Evolutionary conservation across 2,113 vertebrate species (phyloP).

Genomic region (Forbesichthys agassizii): DNA sequence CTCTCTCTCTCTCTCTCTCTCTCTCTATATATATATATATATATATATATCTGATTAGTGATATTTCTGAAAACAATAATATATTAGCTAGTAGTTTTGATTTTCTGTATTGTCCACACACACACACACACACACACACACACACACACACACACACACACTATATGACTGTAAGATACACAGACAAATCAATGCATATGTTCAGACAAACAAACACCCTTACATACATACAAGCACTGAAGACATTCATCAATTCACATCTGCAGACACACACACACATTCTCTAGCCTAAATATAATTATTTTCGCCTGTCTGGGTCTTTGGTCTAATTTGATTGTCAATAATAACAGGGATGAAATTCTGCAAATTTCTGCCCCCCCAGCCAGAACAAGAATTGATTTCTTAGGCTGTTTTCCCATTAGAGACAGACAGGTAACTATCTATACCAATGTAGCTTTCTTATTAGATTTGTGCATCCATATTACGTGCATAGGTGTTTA

Average conservation of each 20-base stretch:
- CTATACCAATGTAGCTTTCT: slow-evolving; percentile 16
- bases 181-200: not conserved
- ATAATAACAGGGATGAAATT: slow-evolving; percentile 29
- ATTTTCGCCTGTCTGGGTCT: slow-evolving; percentile 21
- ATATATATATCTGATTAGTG: no score
- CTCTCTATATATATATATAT: no score
- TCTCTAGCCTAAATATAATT: slow-evolving; percentile 27
- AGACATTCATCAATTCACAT: not conserved
- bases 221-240: not conserved
- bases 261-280: not conserved
- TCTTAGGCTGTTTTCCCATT: slow-evolving; percentile 23
- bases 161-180: not conserved
- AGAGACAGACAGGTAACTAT: slow-evolving; percentile 17
- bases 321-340: slow-evolving; percentile 39
- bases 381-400: slow-evolving; percentile 40
- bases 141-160: not conserved
- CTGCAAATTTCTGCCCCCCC: slow-evolving; percentile 19
- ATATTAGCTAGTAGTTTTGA: no score
- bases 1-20: no score
- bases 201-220: no score
- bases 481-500: not conserved
- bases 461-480: slow-evolving; percentile 16
- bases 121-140: not conserved
- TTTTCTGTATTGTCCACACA: not conserved
- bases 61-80: no score